Evolutionary conservation across 2,113 vertebrate species (phyloP), one percentile per base, ranked within the genome.

Genomic region (Elaphurus davidianus): DNA sequence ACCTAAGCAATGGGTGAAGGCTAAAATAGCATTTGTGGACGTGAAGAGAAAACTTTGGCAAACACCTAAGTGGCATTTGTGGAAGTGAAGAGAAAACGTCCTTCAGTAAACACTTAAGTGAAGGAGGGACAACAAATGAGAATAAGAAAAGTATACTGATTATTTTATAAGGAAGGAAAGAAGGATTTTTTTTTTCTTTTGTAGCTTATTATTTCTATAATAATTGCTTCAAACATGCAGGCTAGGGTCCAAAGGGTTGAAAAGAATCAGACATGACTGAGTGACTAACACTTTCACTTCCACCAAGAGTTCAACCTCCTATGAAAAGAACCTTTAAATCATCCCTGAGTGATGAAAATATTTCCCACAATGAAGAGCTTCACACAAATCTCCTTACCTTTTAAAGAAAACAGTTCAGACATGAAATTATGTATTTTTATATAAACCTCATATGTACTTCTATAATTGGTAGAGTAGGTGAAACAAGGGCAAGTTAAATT

Each of bases 391-490:
- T 90, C 52, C 5, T 78, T 6, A 78, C 11, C 10, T 71, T 84
- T 83, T 47, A 12, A 87, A 78, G 50, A 92, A 95, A 78, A 47
- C 2, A 76, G 28, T 23, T 97, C 71, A 87, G 40, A 92, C 7
- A 67, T 50, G 8, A 84, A 86, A 62, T 96, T 95, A 74, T 33
- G 59, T 85, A 74, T 55, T 93, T 96, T 87, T 95, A 95, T 62
- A 76, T 88, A 90, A 87, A 81, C 36, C 40, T 74, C 47, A 54
- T n/a, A 47, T 21, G 55, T 74, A 90, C 40, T 12, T 81, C n/a
- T 67, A 7, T 87, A 86, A 89, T 36, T 5, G 23, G 9, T 93
- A 78, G 50, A 50, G 40, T 59, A 92, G 13, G 36, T 52, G 14
- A 88, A 95, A 93, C 3, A 62, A 28, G 30, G 60, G 4, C 6